A percentile compares a stretch with the other conserved stretches of the same genome.
Conservation (phyloP, 2,797 vertebrate species). For the Phataginus tetradactyla region DNA sequence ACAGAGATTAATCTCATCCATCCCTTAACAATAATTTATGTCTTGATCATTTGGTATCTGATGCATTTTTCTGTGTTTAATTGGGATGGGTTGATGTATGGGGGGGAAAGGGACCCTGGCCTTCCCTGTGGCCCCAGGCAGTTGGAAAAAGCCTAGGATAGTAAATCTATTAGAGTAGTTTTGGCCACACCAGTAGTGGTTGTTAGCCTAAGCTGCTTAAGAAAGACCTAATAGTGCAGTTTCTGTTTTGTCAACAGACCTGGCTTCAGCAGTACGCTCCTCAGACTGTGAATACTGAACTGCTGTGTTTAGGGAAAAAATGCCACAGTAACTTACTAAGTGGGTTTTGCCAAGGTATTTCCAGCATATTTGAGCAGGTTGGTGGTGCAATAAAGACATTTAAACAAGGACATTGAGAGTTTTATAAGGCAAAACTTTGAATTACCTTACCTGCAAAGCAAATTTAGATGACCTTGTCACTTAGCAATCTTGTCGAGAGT, state of each 20-base stretch:
- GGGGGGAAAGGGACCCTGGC: neutral
- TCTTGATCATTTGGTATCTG: neutral
- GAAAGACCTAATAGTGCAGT: neutral
- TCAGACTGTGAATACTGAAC: neutral
- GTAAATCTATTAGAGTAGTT: neutral
- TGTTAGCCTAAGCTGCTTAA: neutral
- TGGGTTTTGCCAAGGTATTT: conserved; percentile 27
- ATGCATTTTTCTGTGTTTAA: neutral
- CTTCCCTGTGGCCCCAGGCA: neutral
- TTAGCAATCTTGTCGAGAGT: neutral
- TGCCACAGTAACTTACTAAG: conserved; percentile 23
- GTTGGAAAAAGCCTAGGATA: neutral
- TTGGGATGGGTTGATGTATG: too few species aligned
- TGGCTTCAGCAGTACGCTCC: neutral
- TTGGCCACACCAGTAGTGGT: neutral
- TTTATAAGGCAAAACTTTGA: neutral
- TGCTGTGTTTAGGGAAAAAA: neutral
- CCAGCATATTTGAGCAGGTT: neutral
- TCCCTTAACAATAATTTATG: neutral
- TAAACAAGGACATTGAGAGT: neutral
- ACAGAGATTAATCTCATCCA: neutral
- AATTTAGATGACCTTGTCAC: neutral
- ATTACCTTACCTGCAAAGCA: neutral
- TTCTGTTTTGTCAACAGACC: neutral
- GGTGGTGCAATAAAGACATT: neutral